Percentiles rank a stretch among this genome's conserved stretches.
phyloP scores from a whole-genome alignment of 2,113 vertebrate genomes.

The Antigone vipio region DNA sequence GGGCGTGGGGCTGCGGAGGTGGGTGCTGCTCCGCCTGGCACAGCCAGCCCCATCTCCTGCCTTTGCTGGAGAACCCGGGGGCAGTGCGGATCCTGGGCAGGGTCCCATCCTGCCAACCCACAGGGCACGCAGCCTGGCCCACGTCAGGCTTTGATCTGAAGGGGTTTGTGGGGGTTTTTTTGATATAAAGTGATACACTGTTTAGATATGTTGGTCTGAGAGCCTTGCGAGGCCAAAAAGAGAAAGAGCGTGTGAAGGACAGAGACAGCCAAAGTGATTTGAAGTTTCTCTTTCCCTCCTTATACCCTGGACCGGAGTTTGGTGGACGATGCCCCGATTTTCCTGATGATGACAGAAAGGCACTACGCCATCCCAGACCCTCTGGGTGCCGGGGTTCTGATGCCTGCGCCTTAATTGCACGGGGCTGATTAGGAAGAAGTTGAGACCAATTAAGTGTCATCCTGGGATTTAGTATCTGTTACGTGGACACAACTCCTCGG shows the following conservation, averaged over 20 bases:
- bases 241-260: neutral
- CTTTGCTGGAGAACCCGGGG: neutral
- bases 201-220: neutral
- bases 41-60: neutral
- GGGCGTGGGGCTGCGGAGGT: neutral
- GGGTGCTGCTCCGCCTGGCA: neutral
- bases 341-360: neutral
- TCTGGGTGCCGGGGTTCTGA: neutral
- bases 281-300: neutral
- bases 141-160: neutral
- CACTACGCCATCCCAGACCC: neutral
- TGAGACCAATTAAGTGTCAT: neutral
- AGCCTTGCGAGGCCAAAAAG: neutral
- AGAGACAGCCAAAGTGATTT: neutral
- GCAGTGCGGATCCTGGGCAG: neutral
- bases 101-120: neutral
- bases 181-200: neutral
- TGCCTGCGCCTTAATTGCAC: neutral
- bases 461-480: neutral
- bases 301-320: neutral
- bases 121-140: neutral
- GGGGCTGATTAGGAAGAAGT: neutral
- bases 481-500: rapidly evolving
- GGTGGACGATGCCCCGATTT: neutral
- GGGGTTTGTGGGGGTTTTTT: neutral